These are phyloP conservation scores for Sylvia atricapilla DNA, from an alignment of 2,113 vertebrate species.

Conservation along the genomic window DNA sequence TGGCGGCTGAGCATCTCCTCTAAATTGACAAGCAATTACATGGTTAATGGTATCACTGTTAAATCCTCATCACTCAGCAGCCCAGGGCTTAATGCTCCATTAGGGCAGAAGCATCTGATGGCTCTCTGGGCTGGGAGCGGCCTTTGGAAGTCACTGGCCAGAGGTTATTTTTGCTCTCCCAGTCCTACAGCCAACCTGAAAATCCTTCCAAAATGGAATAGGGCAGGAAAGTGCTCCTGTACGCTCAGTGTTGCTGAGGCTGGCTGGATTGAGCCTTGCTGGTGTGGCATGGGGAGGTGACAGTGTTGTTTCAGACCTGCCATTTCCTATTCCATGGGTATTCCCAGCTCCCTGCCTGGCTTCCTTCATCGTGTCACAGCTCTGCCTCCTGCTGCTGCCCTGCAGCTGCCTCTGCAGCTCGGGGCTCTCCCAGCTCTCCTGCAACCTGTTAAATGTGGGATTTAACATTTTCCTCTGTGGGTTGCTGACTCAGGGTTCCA, in stretches of 20 bases:
- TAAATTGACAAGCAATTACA: constrained; percentile 52
- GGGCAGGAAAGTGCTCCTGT: neutral
- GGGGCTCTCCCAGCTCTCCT: neutral
- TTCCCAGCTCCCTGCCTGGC: neutral
- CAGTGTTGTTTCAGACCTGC: neutral
- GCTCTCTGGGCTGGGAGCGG: neutral
- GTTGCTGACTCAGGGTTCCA: neutral
- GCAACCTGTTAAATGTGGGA: neutral
- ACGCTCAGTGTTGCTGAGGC: fast-evolving
- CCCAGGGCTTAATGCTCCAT: constrained; percentile 52
- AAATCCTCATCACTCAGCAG: constrained; percentile 54
- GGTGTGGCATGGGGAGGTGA: neutral
- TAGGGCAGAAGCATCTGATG: constrained; percentile 47
- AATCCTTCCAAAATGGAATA: neutral
- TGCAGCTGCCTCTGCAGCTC: neutral
- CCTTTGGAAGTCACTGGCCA: neutral
- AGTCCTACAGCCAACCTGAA: fast-evolving
- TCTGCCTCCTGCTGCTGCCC: neutral
- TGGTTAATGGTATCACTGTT: constrained; percentile 57
- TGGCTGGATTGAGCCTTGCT: neutral
- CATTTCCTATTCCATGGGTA: neutral
- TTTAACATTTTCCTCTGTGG: neutral
- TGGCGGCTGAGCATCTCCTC: constrained; percentile 29
- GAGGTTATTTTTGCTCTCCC: neutral
- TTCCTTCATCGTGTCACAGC: fast-evolving